phyloP scores from a whole-genome alignment of 53 echinoderm and acorn worm species.

The Glandiceps talaboti region DNA sequence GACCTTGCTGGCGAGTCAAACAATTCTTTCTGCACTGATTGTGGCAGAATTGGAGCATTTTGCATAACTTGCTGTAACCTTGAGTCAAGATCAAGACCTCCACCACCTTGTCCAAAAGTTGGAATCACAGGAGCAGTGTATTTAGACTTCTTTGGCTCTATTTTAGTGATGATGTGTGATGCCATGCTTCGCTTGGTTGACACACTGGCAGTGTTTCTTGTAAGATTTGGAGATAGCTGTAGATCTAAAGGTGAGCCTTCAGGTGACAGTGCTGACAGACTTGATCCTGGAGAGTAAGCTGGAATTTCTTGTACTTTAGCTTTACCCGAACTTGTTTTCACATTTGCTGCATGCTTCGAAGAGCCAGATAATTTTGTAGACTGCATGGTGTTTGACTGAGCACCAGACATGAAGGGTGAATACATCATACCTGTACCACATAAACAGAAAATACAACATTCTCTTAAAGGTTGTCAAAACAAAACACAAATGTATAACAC shows the following conservation, averaged over 20 bases:
- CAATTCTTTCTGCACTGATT: neutral
- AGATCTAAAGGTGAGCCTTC: slow-evolving; percentile 23
- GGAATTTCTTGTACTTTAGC: too few species aligned
- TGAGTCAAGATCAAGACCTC: neutral
- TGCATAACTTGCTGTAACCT: neutral
- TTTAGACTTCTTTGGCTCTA: neutral
- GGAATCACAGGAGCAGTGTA: neutral
- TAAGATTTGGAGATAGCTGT: neutral
- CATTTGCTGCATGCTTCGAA: neutral
- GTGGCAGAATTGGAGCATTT: neutral
- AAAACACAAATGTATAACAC: too few species aligned
- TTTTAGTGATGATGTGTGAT: neutral
- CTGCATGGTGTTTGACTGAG: slow-evolving; percentile 19
- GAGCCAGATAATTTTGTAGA: slow-evolving; percentile 12
- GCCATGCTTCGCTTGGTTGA: neutral
- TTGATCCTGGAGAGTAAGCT: slow-evolving; percentile 24
- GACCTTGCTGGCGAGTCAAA: neutral
- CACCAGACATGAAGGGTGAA: slow-evolving; percentile 34
- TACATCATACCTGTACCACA: neutral
- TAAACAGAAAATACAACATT: too few species aligned
- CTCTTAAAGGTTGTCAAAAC: too few species aligned
- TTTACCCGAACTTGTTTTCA: too few species aligned
- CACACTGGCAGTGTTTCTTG: neutral
- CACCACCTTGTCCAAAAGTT: neutral
- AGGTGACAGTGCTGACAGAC: slow-evolving; percentile 26